Evolutionary conservation across 2,797 vertebrate species (phyloP).

Genomic region (Fratercula arctica): DNA sequence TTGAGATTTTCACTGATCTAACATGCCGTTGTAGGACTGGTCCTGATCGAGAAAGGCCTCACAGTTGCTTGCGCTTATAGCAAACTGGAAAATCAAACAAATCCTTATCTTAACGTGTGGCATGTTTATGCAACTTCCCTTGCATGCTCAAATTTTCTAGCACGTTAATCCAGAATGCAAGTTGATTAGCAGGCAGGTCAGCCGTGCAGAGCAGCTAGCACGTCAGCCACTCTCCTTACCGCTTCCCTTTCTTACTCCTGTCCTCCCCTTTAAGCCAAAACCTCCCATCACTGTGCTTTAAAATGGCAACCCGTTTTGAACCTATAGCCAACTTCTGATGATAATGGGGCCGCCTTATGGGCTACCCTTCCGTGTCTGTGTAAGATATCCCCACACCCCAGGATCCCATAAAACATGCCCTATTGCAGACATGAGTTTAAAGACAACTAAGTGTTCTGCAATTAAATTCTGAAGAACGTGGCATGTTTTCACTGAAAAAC

Average conservation of each 20-base stretch:
- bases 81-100: slow-evolving; percentile 1
- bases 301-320: not conserved
- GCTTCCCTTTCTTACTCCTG: not conserved
- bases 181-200: not conserved
- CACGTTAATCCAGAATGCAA: not conserved
- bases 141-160: not conserved
- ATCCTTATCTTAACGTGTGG: not conserved
- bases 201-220: not conserved
- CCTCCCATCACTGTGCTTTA: not conserved
- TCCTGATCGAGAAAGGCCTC: not conserved
- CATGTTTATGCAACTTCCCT: not conserved
- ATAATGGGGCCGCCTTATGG: not conserved
- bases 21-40: not conserved
- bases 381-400: not conserved
- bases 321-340: not conserved
- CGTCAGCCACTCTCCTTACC: not conserved
- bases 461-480: not conserved
- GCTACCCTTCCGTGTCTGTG: rapidly evolving
- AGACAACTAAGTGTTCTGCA: not conserved
- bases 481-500: not conserved
- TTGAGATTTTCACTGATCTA: not conserved
- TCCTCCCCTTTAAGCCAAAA: not conserved
- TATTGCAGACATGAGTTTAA: not conserved
- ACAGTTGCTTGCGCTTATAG: not conserved
- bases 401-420: not conserved